Evolutionary conservation across 1,140 invertebrate species (phyloP).

Genomic region (Radopholus similis): DNA sequence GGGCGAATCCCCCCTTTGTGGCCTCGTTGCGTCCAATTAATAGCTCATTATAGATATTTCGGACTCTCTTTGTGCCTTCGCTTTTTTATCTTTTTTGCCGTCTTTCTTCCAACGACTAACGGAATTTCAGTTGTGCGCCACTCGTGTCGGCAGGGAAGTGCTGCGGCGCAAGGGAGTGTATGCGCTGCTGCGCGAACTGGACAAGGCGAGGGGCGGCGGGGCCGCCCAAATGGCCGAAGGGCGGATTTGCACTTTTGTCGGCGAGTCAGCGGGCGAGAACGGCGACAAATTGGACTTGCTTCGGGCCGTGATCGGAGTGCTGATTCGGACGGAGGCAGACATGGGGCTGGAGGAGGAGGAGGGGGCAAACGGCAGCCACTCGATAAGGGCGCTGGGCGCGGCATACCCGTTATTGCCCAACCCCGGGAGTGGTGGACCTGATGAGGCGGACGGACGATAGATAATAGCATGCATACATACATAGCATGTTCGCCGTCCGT

Average conservation of each 20-base stretch:
- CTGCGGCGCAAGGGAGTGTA: conserved; percentile 29
- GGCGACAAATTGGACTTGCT: conserved; percentile 6
- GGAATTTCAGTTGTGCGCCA: conserved; percentile 31
- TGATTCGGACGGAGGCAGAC: conserved; percentile 32
- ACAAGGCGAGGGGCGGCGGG: conserved; percentile 18
- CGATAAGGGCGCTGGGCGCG: conserved; percentile 11
- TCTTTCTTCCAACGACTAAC: neutral
- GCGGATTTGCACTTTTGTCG: neutral
- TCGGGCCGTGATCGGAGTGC: conserved; percentile 25
- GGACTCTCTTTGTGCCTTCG: neutral
- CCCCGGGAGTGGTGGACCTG: neutral
- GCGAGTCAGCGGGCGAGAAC: neutral
- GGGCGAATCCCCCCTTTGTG: too few relatives aligned
- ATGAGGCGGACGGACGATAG: neutral
- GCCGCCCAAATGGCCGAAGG: neutral
- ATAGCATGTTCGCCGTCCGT: too few relatives aligned
- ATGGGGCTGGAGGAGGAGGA: conserved; percentile 20
- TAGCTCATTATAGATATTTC: neutral
- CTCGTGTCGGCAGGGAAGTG: conserved; percentile 19
- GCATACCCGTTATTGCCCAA: neutral
- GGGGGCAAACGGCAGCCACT: neutral
- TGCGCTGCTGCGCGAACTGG: conserved; percentile 31
- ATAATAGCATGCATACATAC: too few relatives aligned
- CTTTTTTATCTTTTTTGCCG: neutral
- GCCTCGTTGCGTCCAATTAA: neutral